Base-by-base conservation (phyloP, 35 echinoderm and acorn worm genomes). In the Apostichopus parvimensis region DNA sequence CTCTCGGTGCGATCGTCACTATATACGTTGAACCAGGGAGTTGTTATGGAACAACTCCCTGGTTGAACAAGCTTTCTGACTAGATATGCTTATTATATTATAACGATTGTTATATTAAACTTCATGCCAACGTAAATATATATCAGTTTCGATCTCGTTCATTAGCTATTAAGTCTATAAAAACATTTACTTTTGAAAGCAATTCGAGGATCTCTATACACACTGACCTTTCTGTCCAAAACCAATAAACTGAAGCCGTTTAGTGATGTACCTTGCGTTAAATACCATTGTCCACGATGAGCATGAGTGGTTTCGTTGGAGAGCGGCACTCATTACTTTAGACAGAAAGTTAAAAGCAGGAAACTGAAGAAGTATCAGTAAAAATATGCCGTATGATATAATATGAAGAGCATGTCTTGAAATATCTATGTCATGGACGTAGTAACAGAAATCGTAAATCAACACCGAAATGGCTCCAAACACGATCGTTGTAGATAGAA, bases 181-280 rank as follows among this genome's bases (percentile, higher is more conserved):
- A 34, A 34, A 2, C 28, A 34, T 34, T 34, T 2, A 34, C 28
- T 34, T 34, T 34, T 34, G 28, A 34, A 34, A 34, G 28, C 28
- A 1, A 34, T 34, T 34, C 1, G 28, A 34, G 28, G 28, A 34
- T 34, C 1, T 34, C 28, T 34, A 45, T 17, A 8, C 20, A 78
- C 20, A 28, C 86, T 21, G 18, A 88, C 86, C 86, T 25, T 84
- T 84, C 53, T 60, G 55, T 22, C 22, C 6, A 23, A 84, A 84
- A 5, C 81, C 81, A 58, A 84, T 59, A 84, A 84, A 84, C 56
- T 84, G 81, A 8, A 84, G 58, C 4, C 81, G 81, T 17, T 84
- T 84, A n/a, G 58, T 18, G 24, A 84, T 84, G 24, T 59, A 84
- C n/a, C 81, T n/a, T 18, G 55, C 54, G 52, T 84, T 84, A 17